phyloP scores from a whole-genome alignment of 2,888 invertebrate species.

The Anoplius nigerrimus region DNA sequence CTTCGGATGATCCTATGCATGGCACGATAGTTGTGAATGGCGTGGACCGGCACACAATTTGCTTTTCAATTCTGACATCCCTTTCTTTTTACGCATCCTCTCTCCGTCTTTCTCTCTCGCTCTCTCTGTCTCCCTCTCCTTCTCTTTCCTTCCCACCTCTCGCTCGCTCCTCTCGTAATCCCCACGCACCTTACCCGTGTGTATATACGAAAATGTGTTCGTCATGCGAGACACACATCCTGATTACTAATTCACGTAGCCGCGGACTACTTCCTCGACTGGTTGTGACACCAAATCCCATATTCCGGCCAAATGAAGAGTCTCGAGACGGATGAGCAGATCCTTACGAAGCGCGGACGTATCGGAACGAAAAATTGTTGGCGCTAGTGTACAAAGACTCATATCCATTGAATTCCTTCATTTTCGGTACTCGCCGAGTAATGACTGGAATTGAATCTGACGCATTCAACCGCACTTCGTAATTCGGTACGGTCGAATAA shows the following conservation, averaged over 20 bases:
- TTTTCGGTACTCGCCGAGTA: no score
- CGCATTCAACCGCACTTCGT: no score
- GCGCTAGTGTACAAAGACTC: no score
- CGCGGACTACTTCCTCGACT: constrained; percentile 69
- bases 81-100: constrained; percentile 7
- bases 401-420: no score
- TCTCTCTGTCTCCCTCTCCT: constrained; percentile 10
- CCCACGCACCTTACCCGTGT: constrained; percentile 7
- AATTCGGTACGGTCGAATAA: no score
- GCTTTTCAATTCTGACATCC: not conserved
- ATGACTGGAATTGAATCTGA: no score
- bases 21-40: not conserved
- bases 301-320: constrained; percentile 61
- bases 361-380: no score
- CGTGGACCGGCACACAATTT: constrained; percentile 7
- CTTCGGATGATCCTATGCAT: constrained; percentile 9
- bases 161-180: constrained; percentile 6
- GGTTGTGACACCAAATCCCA: constrained; percentile 72
- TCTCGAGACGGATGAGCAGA: constrained; percentile 44
- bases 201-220: constrained; percentile 50
- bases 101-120: constrained; percentile 10
- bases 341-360: constrained; percentile 29
- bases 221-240: constrained; percentile 57
- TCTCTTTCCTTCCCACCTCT: constrained; percentile 7
- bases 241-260: constrained; percentile 71